phyloP scores from a whole-genome alignment of 2,797 vertebrate genomes.

The Hyperoplus lanceolatus region DNA sequence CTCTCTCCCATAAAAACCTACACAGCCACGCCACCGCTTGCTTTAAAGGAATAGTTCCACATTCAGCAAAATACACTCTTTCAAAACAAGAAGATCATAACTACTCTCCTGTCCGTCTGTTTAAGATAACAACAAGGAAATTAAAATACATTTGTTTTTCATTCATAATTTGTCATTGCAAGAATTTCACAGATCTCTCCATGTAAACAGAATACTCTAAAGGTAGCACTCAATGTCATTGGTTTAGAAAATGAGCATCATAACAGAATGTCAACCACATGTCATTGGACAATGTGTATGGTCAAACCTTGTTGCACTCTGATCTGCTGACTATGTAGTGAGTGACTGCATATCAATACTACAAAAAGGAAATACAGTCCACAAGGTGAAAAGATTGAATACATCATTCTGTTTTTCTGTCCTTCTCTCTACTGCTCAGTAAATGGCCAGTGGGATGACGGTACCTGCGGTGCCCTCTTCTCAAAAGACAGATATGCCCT shows the following conservation, averaged over 20 bases:
- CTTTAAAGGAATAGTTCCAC: conserved; percentile 10
- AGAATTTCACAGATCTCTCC: neutral
- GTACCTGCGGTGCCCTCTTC: conserved; percentile 57
- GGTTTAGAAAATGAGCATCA: neutral
- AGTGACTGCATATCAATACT: conserved; percentile 5
- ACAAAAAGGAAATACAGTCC: conserved; percentile 27
- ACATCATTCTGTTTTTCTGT: conserved; percentile 53
- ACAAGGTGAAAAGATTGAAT: conserved; percentile 29
- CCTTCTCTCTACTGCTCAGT: conserved; percentile 62
- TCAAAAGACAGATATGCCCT: conserved; percentile 67
- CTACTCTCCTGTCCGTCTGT: neutral
- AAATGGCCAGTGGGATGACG: conserved; percentile 66
- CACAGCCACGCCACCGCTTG: neutral
- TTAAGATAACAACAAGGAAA: neutral
- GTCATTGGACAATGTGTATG: neutral
- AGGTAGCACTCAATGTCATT: neutral
- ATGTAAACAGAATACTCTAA: neutral
- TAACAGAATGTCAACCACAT: neutral
- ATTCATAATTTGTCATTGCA: neutral
- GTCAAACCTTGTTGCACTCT: neutral
- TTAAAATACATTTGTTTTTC: neutral
- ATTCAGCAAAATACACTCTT: conserved; percentile 23
- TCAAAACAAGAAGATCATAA: neutral
- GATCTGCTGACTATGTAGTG: neutral
- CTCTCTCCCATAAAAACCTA: conserved; percentile 18